Evolutionary conservation across 1,140 invertebrate species (phyloP).

Genomic region (Ptiloglossa arizonensis): DNA sequence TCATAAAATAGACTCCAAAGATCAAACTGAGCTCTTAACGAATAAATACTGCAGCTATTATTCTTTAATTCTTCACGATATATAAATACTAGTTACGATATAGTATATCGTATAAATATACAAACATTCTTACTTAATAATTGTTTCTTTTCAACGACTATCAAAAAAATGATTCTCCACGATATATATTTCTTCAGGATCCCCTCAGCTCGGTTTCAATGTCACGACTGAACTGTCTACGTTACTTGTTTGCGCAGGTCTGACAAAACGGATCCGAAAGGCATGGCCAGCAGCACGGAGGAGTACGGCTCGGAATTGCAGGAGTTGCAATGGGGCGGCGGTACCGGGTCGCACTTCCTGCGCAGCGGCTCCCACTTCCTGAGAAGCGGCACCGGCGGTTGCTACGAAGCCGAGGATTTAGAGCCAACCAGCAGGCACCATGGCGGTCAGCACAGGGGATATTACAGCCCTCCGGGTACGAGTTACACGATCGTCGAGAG

Average conservation of each 20-base stretch:
- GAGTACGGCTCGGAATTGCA: conserved; percentile 83
- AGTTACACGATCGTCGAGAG: conserved; percentile 93
- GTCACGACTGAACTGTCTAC: neutral
- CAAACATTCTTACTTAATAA: too few relatives aligned
- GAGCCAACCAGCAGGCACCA: conserved; percentile 70
- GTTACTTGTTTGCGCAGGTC: conserved; percentile 61
- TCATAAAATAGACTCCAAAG: too few relatives aligned
- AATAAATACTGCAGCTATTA: too few relatives aligned
- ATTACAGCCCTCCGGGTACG: conserved; percentile 86
- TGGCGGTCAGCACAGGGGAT: conserved; percentile 74
- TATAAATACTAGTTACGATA: too few relatives aligned
- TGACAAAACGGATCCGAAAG: conserved; percentile 74
- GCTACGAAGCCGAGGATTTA: conserved; percentile 82
- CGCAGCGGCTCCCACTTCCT: conserved; percentile 74
- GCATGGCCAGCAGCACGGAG: conserved; percentile 79
- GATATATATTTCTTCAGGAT: too few relatives aligned
- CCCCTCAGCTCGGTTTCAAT: too few relatives aligned
- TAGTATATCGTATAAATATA: too few relatives aligned
- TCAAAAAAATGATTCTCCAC: too few relatives aligned
- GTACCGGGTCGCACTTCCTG: conserved; percentile 73
- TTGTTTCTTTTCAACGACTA: too few relatives aligned
- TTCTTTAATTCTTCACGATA: too few relatives aligned
- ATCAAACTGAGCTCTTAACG: too few relatives aligned
- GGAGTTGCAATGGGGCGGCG: conserved; percentile 83
- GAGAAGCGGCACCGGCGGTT: conserved; percentile 74